These are phyloP conservation scores for Austrolebias charrua DNA, from an alignment of 2,797 vertebrate species.

Conservation along the genomic window DNA sequence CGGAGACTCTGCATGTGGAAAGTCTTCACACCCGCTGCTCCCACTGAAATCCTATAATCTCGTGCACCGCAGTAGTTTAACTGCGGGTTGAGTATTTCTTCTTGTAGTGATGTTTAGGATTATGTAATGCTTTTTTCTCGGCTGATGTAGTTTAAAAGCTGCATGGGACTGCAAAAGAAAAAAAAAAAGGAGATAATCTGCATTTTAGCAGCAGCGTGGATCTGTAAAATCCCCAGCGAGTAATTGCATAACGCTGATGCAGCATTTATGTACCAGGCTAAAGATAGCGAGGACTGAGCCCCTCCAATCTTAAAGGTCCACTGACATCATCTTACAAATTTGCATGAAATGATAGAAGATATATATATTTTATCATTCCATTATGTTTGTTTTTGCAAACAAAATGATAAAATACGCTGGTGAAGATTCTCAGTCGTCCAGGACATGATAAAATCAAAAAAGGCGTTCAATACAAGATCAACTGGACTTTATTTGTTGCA, in stretches of 20 bases:
- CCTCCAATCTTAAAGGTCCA: conserved; percentile 32
- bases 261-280: conserved; percentile 76
- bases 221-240: conserved; percentile 76
- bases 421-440: too few relatives aligned
- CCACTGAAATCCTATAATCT: conserved; percentile 51
- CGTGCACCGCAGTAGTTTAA: conserved; percentile 30
- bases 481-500: too few relatives aligned
- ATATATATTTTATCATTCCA: too few relatives aligned
- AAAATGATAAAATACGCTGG: too few relatives aligned
- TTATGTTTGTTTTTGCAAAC: too few relatives aligned
- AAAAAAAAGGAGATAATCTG: conserved; percentile 67
- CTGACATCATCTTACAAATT: too few relatives aligned
- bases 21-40: not conserved
- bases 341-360: too few relatives aligned
- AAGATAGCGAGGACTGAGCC: conserved; percentile 51
- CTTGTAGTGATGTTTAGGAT: conserved; percentile 48
- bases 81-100: conserved; percentile 46
- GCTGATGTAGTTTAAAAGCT: conserved; percentile 47
- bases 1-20: not conserved
- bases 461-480: too few relatives aligned
- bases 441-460: too few relatives aligned
- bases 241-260: conserved; percentile 73
- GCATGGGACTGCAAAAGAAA: conserved; percentile 63
- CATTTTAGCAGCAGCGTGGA: conserved; percentile 61
- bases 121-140: conserved; percentile 63